Evolutionary conservation across 2,888 invertebrate species (phyloP).

Genomic region (Epirrita christyi): DNA sequence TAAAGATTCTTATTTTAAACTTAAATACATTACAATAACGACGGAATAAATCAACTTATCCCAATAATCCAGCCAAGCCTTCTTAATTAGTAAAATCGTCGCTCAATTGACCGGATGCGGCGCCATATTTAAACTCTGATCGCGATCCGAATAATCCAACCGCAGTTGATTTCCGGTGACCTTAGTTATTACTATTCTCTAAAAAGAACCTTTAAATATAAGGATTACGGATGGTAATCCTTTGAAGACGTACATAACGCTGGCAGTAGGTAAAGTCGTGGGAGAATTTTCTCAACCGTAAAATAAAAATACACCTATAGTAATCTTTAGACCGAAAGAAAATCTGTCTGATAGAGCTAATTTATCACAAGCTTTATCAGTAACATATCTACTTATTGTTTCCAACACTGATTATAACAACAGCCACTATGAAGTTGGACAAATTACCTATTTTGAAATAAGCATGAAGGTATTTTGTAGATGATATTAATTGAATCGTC

Average conservation of each 20-base stretch:
- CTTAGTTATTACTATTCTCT: slow-evolving; percentile 43
- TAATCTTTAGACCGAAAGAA: background rate
- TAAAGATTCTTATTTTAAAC: background rate
- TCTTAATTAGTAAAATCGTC: slow-evolving; percentile 50
- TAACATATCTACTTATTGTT: background rate
- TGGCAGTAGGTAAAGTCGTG: slow-evolving; percentile 56
- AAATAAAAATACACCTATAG: slow-evolving; percentile 20
- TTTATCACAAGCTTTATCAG: background rate
- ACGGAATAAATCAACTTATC: slow-evolving; percentile 28
- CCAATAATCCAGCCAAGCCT: slow-evolving; percentile 32
- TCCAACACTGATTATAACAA: background rate
- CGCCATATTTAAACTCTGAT: slow-evolving; percentile 71
- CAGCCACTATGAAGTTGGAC: background rate
- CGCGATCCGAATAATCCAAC: slow-evolving; percentile 74
- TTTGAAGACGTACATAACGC: slow-evolving; percentile 35
- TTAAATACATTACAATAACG: slow-evolving; percentile 22
- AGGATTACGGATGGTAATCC: slow-evolving; percentile 32
- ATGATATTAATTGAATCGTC: background rate
- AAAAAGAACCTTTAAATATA: slow-evolving; percentile 22
- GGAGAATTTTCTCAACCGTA: slow-evolving; percentile 63
- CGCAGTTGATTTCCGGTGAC: slow-evolving; percentile 70
- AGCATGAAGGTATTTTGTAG: slow-evolving; percentile 7
- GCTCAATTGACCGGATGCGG: slow-evolving; percentile 56
- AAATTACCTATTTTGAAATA: background rate
- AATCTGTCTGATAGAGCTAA: background rate